Conservation (phyloP, 1,140 invertebrate genomes). For the Belonocnema kinseyi region DNA sequence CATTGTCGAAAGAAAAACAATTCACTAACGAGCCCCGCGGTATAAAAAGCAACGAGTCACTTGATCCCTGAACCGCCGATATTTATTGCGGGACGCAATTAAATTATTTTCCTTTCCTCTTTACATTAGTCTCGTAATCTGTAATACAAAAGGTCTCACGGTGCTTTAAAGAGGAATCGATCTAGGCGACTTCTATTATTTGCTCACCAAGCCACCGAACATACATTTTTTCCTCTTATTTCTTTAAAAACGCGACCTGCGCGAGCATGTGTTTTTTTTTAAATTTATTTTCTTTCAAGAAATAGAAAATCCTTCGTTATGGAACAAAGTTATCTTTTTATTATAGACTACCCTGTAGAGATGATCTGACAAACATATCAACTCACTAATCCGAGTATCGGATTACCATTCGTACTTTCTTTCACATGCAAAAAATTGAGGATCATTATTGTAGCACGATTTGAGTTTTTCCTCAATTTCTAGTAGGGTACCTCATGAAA, state of each 20-base stretch:
- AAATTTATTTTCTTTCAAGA: background rate
- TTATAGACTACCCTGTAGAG: background rate
- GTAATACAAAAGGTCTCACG: slow-evolving; percentile 1
- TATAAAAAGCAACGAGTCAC: background rate
- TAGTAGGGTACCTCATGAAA: too few species aligned
- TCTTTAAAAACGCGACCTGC: background rate
- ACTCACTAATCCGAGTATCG: background rate
- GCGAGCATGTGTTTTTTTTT: background rate
- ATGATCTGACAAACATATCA: background rate
- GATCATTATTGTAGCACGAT: background rate
- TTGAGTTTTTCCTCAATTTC: too few species aligned
- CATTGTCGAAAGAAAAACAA: background rate
- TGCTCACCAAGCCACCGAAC: background rate
- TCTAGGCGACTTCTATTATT: background rate
- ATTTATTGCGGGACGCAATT: background rate
- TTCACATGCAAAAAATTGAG: background rate
- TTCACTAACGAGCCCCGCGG: background rate
- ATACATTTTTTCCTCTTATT: background rate
- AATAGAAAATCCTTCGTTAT: too few species aligned
- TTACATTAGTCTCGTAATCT: background rate
- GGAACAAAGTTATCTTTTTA: too few species aligned
- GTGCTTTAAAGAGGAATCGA: background rate
- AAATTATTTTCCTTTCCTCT: slow-evolving; percentile 7
- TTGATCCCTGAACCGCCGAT: background rate
- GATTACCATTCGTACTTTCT: background rate